phyloP scores from a whole-genome alignment of 2,888 invertebrate species.

The Diadromus collaris region DNA sequence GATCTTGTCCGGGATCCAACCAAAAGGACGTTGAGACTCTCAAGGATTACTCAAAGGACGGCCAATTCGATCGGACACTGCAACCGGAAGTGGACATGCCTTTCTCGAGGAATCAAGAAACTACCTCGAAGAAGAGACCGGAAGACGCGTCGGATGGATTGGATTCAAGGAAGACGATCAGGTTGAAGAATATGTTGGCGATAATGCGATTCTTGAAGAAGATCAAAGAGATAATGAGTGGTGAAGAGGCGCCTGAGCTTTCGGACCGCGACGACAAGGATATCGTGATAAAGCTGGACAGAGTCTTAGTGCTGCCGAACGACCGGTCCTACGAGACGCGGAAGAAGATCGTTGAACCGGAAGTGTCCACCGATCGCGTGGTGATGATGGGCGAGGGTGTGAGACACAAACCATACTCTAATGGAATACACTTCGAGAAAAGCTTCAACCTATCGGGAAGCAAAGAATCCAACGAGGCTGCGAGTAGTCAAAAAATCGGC shows the following conservation, averaged over 20 bases:
- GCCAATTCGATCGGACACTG: background rate
- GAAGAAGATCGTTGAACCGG: background rate
- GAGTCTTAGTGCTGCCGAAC: constrained; percentile 54
- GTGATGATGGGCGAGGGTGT: constrained; percentile 57
- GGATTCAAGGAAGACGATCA: constrained; percentile 34
- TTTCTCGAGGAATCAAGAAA: constrained; percentile 21
- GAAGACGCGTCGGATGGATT: background rate
- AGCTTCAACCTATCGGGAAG: constrained; percentile 11
- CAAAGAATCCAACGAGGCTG: background rate
- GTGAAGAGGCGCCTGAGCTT: constrained; percentile 40
- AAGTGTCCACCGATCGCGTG: constrained; percentile 38
- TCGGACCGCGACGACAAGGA: constrained; percentile 43
- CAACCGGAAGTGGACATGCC: background rate
- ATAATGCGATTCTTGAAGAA: constrained; percentile 68
- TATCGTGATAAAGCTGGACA: constrained; percentile 57
- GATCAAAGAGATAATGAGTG: constrained; percentile 62
- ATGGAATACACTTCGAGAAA: constrained; percentile 32
- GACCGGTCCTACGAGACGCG: constrained; percentile 24
- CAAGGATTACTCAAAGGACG: constrained; percentile 11
- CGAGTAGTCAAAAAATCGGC: background rate
- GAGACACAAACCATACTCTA: constrained; percentile 26
- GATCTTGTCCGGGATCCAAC: constrained; percentile 14
- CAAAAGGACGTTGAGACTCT: background rate
- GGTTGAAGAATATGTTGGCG: constrained; percentile 64
- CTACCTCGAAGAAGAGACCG: background rate